Evolutionary conservation across 2,797 vertebrate genomes (phyloP).

Genomic region (Pipistrellus pipistrellus): DNA sequence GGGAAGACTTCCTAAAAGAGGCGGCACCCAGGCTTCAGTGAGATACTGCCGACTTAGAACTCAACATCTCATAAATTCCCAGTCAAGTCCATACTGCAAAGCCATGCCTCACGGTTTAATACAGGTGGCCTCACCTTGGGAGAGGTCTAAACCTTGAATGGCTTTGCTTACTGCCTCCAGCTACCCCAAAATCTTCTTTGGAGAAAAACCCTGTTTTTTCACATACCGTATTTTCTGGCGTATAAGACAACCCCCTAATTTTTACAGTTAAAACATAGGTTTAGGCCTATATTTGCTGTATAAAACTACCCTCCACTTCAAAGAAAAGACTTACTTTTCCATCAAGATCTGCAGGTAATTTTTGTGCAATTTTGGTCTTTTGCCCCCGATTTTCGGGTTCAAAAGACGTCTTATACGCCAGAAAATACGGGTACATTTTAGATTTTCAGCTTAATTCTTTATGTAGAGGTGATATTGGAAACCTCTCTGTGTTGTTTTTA

Average conservation of each 20-base stretch:
- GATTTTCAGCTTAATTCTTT: slow-evolving; percentile 39
- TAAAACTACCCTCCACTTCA: too few species aligned
- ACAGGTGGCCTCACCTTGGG: background rate
- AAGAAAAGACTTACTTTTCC: too few species aligned
- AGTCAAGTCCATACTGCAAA: slow-evolving; percentile 15
- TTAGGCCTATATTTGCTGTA: too few species aligned
- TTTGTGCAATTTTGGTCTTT: too few species aligned
- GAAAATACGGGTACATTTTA: too few species aligned
- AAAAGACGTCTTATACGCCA: too few species aligned
- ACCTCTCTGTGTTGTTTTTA: background rate
- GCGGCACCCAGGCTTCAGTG: background rate
- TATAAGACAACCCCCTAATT: too few species aligned
- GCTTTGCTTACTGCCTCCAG: background rate
- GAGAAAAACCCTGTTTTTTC: background rate
- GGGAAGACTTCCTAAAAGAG: slow-evolving; percentile 28
- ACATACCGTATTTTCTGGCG: too few species aligned
- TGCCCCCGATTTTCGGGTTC: too few species aligned
- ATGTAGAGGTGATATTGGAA: background rate
- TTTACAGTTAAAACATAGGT: too few species aligned
- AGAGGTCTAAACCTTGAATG: background rate
- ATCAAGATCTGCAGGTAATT: too few species aligned
- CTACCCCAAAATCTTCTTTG: slow-evolving; percentile 2
- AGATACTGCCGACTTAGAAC: background rate
- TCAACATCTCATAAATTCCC: background rate
- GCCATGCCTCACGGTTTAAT: background rate